Conservation (phyloP, 2,113 vertebrate species). For the Echinops telfairi region DNA sequence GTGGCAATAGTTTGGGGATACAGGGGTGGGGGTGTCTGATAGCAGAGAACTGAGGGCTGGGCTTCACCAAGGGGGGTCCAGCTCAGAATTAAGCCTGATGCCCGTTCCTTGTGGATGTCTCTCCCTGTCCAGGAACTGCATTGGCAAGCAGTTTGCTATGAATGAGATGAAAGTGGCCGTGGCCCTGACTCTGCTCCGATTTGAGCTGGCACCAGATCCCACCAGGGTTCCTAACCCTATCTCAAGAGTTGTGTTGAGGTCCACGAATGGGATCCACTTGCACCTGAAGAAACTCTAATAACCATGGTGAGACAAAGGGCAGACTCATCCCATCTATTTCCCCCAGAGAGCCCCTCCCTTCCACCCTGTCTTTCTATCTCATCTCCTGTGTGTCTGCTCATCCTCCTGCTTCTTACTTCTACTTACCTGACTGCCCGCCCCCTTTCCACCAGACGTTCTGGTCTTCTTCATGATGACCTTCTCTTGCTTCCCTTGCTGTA, state of each 20-base stretch:
- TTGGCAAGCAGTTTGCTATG: constrained; percentile 94
- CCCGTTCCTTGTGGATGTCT: not conserved
- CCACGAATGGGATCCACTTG: constrained; percentile 90
- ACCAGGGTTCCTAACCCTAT: constrained; percentile 58
- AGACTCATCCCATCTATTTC: not conserved
- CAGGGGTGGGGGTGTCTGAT: too few relatives aligned
- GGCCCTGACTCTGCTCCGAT: constrained; percentile 87
- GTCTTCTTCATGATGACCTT: not conserved
- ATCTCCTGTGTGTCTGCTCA: not conserved
- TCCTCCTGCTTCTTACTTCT: not conserved
- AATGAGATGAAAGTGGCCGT: constrained; percentile 92
- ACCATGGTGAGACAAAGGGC: not conserved
- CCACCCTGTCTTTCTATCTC: not conserved
- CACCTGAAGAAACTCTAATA: constrained; percentile 83
- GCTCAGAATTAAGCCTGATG: not conserved
- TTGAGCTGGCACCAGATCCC: constrained; percentile 83
- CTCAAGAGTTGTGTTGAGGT: constrained; percentile 85
- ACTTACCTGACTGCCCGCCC: not conserved
- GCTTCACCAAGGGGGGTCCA: too few relatives aligned
- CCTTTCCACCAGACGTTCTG: not conserved
- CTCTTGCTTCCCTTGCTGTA: not conserved
- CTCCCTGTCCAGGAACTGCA: constrained; percentile 92
- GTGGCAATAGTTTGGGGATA: too few relatives aligned
- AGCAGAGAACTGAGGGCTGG: too few relatives aligned
- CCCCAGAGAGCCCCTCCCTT: not conserved